Evolutionary conservation across 2,113 vertebrate genomes (phyloP).

Genomic region (Coptodon bakossiorum): DNA sequence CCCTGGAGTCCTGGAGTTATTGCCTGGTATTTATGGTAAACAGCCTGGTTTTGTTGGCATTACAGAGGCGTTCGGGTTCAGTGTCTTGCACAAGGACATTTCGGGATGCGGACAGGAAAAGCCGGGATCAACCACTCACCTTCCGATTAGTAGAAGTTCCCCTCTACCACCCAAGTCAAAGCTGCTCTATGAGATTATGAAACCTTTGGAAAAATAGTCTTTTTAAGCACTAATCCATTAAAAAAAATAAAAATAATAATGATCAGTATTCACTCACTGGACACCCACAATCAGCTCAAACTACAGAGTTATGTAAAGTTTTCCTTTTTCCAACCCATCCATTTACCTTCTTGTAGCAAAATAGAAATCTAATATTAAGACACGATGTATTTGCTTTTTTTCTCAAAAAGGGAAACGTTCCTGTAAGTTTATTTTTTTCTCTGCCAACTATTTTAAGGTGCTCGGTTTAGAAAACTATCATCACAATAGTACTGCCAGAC

Average conservation of each 20-base stretch:
- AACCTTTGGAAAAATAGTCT: not conserved
- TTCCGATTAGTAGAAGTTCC: not conserved
- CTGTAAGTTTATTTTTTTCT: constrained; percentile 3
- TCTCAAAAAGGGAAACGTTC: constrained; percentile 33
- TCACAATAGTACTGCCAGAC: constrained; percentile 36
- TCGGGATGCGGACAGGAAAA: not conserved
- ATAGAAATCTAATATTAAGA: constrained; percentile 16
- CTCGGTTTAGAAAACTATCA: constrained; percentile 19
- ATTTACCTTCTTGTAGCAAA: not conserved
- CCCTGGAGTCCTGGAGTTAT: not conserved
- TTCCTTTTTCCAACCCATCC: not conserved
- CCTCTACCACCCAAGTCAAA: not conserved
- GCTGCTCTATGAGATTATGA: not conserved
- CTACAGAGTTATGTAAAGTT: not conserved
- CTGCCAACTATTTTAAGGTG: not conserved
- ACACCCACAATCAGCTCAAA: not conserved
- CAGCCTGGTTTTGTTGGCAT: not conserved
- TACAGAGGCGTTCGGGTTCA: not conserved
- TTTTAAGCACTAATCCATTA: not conserved
- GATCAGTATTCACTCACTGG: not conserved
- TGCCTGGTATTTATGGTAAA: not conserved
- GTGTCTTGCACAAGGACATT: not conserved
- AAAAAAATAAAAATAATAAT: not conserved
- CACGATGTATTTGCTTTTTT: constrained; percentile 15
- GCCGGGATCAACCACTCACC: not conserved